These are phyloP conservation scores for Bettongia penicillata DNA, from an alignment of 2,113 vertebrate genomes.

Conservation along the genomic window DNA sequence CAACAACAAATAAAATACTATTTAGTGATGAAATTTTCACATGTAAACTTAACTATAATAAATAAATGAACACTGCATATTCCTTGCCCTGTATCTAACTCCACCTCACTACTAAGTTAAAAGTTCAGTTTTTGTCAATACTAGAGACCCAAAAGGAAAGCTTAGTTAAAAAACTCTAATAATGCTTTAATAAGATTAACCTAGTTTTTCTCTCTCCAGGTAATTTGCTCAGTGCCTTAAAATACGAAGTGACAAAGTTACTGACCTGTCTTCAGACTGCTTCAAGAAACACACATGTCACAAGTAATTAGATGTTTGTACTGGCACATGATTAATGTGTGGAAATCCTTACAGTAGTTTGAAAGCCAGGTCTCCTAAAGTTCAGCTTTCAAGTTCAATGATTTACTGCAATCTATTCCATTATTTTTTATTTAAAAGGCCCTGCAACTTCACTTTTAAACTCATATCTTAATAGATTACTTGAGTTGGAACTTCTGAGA, in stretches of 20 bases:
- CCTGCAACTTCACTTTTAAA: not conserved
- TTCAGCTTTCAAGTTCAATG: not conserved
- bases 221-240: not conserved
- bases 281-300: not conserved
- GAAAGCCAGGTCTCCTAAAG: not conserved
- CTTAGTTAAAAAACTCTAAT: not conserved
- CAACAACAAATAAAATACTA: not conserved
- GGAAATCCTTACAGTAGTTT: not conserved
- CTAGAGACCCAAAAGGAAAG: conserved; percentile 19
- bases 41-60: not conserved
- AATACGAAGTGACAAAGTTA: not conserved
- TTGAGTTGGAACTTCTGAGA: too few relatives aligned
- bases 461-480: too few relatives aligned
- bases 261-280: not conserved
- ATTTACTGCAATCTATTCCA: too few relatives aligned
- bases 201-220: not conserved
- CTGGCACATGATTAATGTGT: not conserved
- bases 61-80: not conserved
- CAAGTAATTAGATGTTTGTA: not conserved
- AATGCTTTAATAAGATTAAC: not conserved
- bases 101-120: conserved; percentile 8
- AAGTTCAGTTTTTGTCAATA: not conserved
- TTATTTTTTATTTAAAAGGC: too few relatives aligned
- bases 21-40: not conserved
- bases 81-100: conserved; percentile 2